phyloP scores from a whole-genome alignment of 1,140 invertebrate species.

The Drosophila obscura region DNA sequence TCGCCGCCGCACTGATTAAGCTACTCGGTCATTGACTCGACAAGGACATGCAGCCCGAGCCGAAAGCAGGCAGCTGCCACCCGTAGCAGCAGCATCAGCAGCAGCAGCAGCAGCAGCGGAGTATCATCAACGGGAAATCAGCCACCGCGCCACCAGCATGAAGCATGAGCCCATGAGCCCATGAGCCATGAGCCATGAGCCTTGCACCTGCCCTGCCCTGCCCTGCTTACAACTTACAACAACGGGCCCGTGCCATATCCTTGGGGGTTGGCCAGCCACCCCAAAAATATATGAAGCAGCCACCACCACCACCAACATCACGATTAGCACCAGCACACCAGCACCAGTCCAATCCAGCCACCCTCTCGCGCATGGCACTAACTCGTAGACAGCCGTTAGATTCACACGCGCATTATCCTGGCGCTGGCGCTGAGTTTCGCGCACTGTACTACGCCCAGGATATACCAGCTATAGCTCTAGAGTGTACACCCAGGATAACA shows the following conservation, averaged over 20 bases:
- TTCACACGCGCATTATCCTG: constrained; percentile 66
- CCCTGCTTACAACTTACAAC: constrained; percentile 77
- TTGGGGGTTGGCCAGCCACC: constrained; percentile 74
- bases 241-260: constrained; percentile 75
- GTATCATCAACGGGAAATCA: constrained; percentile 25
- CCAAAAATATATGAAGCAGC: constrained; percentile 46
- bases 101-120: constrained; percentile 8
- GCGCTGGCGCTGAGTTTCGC: constrained; percentile 45
- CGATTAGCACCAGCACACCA: constrained; percentile 23
- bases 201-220: constrained; percentile 57
- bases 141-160: constrained; percentile 52
- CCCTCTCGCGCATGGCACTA: constrained; percentile 46
- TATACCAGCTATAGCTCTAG: too few species aligned
- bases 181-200: constrained; percentile 37
- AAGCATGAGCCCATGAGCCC: constrained; percentile 52
- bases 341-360: constrained; percentile 43
- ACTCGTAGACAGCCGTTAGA: constrained; percentile 66
- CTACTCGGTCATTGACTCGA: constrained; percentile 72
- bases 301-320: constrained; percentile 2
- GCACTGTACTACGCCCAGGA: constrained; percentile 61
- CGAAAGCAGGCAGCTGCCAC: constrained; percentile 41
- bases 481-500: constrained; percentile 26
- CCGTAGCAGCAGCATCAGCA: constrained; percentile 51
- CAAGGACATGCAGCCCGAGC: constrained; percentile 35
- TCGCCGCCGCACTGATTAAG: constrained; percentile 60